Percentiles rank a stretch among this genome's conserved stretches.
Evolutionary conservation across 2,888 invertebrate species (phyloP).

Genomic region (Mesorhabditis spiculigera): DNA sequence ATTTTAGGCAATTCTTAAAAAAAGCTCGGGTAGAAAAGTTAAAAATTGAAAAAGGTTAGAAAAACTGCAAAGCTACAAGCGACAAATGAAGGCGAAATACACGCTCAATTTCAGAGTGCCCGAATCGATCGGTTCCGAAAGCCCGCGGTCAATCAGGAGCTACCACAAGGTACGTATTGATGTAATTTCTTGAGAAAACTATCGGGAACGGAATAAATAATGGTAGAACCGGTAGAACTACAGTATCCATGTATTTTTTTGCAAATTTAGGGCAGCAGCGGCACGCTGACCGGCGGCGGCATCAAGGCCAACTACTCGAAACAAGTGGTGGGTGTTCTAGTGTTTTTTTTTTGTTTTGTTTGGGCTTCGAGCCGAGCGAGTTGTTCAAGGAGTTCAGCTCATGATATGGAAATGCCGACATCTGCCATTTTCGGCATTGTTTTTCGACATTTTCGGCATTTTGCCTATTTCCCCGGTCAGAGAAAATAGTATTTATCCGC

Average conservation of each 20-base stretch:
- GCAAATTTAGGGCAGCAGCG: slow-evolving; percentile 6
- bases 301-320: not conserved
- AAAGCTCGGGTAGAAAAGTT: too few relatives aligned
- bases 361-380: not conserved
- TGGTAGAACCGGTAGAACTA: not conserved
- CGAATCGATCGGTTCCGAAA: slow-evolving; percentile 3
- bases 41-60: too few relatives aligned
- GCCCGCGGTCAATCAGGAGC: not conserved
- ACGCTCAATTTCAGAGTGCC: not conserved
- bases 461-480: too few relatives aligned
- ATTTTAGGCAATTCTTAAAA: too few relatives aligned
- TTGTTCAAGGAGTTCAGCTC: not conserved
- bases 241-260: not conserved
- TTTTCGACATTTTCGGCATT: too few relatives aligned
- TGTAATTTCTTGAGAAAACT: not conserved
- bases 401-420: not conserved
- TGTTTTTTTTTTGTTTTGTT: not conserved
- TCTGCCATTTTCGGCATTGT: too few relatives aligned
- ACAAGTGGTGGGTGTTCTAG: not conserved
- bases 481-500: too few relatives aligned
- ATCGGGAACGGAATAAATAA: not conserved
- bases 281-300: slow-evolving; percentile 1
- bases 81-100: too few relatives aligned
- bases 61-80: too few relatives aligned
- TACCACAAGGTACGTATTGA: slow-evolving; percentile 2